These are phyloP conservation scores for Colostygia pectinataria DNA, from an alignment of 2,888 invertebrate genomes.

Conservation along the genomic window DNA sequence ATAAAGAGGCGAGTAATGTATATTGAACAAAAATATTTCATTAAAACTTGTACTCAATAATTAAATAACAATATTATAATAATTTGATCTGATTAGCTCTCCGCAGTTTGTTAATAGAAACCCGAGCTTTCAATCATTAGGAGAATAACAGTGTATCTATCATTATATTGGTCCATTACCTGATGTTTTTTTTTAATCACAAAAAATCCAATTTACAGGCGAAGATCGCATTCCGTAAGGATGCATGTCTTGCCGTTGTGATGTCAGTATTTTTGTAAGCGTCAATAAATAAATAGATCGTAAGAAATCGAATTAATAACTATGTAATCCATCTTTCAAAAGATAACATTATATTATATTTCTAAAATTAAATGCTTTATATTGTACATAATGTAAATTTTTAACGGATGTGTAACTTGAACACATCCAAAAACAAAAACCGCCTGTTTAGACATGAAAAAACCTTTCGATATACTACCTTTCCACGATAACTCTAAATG, in stretches of 20 bases:
- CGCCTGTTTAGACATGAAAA: constrained; percentile 49
- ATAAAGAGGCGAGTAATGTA: constrained; percentile 77
- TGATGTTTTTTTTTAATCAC: constrained; percentile 44
- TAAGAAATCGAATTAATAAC: constrained; percentile 61
- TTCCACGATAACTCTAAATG: constrained; percentile 72
- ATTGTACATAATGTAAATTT: constrained; percentile 75
- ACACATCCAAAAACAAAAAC: constrained; percentile 27
- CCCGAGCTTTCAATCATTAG: constrained; percentile 62
- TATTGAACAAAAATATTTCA: constrained; percentile 78
- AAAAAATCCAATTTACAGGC: constrained; percentile 42
- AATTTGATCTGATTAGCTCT: constrained; percentile 80
- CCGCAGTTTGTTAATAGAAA: constrained; percentile 59
- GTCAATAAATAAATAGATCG: constrained; percentile 70
- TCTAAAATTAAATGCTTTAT: constrained; percentile 82
- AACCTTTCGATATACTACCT: constrained; percentile 60
- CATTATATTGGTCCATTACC: constrained; percentile 74
- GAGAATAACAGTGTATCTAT: constrained; percentile 64
- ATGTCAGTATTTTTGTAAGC: constrained; percentile 68
- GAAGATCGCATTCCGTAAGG: constrained; percentile 45
- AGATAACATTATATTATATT: constrained; percentile 78
- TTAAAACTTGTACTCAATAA: constrained; percentile 82
- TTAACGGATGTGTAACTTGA: constrained; percentile 47
- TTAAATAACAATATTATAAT: constrained; percentile 82
- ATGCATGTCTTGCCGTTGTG: constrained; percentile 63
- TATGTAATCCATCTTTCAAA: constrained; percentile 50